Evolutionary conservation across 2,888 invertebrate species (phyloP), one percentile per base, ranked within the genome.

Genomic region (Encarsia formosa): DNA sequence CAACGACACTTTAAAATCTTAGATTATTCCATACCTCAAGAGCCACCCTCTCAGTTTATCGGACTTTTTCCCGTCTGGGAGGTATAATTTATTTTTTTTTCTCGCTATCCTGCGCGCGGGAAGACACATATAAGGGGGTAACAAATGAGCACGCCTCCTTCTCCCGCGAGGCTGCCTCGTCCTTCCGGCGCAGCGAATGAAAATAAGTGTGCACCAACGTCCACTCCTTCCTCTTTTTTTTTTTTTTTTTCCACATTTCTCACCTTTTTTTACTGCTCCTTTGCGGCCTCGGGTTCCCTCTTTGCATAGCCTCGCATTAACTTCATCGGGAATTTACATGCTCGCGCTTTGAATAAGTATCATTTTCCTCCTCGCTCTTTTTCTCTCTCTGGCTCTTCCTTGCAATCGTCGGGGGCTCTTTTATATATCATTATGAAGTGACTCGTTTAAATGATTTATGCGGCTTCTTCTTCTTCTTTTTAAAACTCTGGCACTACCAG

Each of bases 51-150:
- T n/a, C n/a, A n/a, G n/a, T n/a, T n/a, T n/a, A n/a, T n/a, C n/a
- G n/a, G n/a, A n/a, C n/a, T n/a, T n/a, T n/a, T n/a, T n/a, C n/a
- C n/a, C 29, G 29, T 29, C 13, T 13, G 8, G 13, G 29, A 29
- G 8, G 13, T 29, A 9, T 29, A 9, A 9, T 29, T 29, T 29
- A 9, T 29, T 29, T 29, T 29, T 29, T 29, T 29, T 29, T 29
- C 13, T 29, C 13, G 8, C 13, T 13, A 29, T 29, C 29, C 29
- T n/a, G 13, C 13, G 44, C 37, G 31, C 29, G 29, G 26, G 22
- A 20, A 69, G 67, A 69, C 70, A 68, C 70, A 71, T n/a, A n/a
- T n/a, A n/a, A n/a, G 69, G 70, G 71, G 68, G 64, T 71, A 71
- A 71, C 70, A 69, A 71, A 71, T 70, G 71, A 69, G 70, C 65